Evolutionary conservation across 2,888 invertebrate genomes (phyloP), one percentile per base, ranked within the genome.

Genomic region (Electrophaes corylata): DNA sequence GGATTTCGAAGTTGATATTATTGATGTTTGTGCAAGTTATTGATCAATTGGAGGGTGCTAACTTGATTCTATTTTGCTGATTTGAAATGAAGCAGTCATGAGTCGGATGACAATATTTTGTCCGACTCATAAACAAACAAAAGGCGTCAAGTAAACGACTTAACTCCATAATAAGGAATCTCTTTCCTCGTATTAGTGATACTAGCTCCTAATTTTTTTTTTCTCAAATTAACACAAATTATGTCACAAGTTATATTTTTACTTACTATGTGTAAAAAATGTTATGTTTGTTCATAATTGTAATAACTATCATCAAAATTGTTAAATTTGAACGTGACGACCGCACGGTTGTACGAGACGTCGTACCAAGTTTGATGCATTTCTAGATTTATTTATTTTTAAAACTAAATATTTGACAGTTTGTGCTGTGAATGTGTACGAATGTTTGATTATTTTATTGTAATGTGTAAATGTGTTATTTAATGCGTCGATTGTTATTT

Each of bases 361-460:
- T 91, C 91, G 91, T 91, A 91, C 91, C 91, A 86, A 87, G 87
- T 88, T 82, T 67, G 88, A 83, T 91, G 91, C 91, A 91, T 91
- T 91, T 91, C 82, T 91, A 91, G 88, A 83, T 77, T 78, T 89
- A 91, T 90, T 90, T 89, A 90, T 86, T 85, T 83, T 88, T 88
- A 88, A 89, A 87, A 83, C 83, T 86, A 83, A 83, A 77, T 86
- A 81, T 81, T 75, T 85, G 78, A 79, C 79, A 83, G 85, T 85
- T 60, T 79, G 88, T 86, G 88, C 87, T 91, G 91, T 90, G 91
- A 88, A 83, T 88, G 89, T 79, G 82, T 84, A 83, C 83, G 83
- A 65, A 66, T 70, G 67, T 57, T 51, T 79, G 83, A 78, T 79
- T 79, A 75, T 75, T 85, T 72, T 83, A 77, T 76, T 84, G 83